Evolutionary conservation across 1,140 invertebrate genomes (phyloP).

Genomic region (Anagrus nilaparvatae): DNA sequence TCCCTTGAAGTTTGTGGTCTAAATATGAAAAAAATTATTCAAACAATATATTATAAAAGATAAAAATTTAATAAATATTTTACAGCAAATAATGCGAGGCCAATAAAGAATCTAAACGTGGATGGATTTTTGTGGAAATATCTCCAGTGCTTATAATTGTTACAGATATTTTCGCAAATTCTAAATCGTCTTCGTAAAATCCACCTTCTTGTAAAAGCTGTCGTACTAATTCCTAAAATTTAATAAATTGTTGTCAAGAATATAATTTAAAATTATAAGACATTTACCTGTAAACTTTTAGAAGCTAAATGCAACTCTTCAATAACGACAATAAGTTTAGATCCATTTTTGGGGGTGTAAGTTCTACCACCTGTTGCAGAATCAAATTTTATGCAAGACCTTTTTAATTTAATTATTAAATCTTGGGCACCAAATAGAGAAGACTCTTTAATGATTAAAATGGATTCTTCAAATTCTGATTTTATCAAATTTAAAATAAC

Average conservation of each 20-base stretch:
- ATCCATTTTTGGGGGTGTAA: slow-evolving; percentile 34
- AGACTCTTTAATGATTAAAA: slow-evolving; percentile 26
- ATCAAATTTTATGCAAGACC: slow-evolving; percentile 34
- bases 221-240: slow-evolving; percentile 30
- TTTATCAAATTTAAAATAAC: slow-evolving; percentile 25
- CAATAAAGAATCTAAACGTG: slow-evolving; percentile 30
- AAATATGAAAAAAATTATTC: neutral
- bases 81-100: slow-evolving; percentile 30
- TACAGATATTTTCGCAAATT: slow-evolving; percentile 35
- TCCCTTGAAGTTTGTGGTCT: slow-evolving; percentile 20
- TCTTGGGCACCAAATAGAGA: slow-evolving; percentile 35
- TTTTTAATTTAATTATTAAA: slow-evolving; percentile 30
- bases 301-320: slow-evolving; percentile 35
- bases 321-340: slow-evolving; percentile 28
- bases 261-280: neutral
- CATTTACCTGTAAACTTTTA: slow-evolving; percentile 30
- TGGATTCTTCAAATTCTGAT: slow-evolving; percentile 20
- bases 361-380: slow-evolving; percentile 31
- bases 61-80: slow-evolving; percentile 11
- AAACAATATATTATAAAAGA: neutral
- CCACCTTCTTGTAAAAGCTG: slow-evolving; percentile 36
- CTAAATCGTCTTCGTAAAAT: slow-evolving; percentile 38
- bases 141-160: slow-evolving; percentile 33
- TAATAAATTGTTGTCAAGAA: neutral
- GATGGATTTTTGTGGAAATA: slow-evolving; percentile 30